Conservation (phyloP, 2,113 vertebrate genomes). For the Panthera tigris region DNA sequence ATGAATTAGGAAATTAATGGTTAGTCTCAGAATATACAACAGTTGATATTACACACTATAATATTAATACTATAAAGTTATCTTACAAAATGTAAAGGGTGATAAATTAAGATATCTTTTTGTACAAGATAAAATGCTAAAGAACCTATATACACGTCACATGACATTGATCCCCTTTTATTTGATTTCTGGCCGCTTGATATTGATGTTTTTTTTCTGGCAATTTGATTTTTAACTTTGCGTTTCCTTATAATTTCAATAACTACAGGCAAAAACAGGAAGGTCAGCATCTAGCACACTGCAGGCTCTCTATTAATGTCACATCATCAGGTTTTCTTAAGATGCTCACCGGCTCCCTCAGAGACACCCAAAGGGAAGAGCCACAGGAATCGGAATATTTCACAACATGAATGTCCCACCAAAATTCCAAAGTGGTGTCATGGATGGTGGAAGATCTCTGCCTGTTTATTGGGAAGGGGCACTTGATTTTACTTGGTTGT, state of each 20-base stretch:
- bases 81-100: not conserved
- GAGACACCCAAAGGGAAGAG: not conserved
- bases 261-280: not conserved
- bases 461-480: not conserved
- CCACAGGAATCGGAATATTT: accelerated
- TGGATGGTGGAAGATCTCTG: accelerated
- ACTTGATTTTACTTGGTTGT: not conserved
- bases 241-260: not conserved
- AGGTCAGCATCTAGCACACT: not conserved
- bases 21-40: not conserved
- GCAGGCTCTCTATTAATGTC: not conserved
- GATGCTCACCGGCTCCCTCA: not conserved
- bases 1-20: not conserved
- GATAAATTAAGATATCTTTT: not conserved
- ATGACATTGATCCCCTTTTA: not conserved
- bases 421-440: accelerated
- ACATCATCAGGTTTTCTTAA: not conserved
- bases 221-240: not conserved
- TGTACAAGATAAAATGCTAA: not conserved
- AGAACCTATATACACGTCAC: accelerated
- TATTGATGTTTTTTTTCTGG: not conserved
- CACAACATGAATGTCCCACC: accelerated
- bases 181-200: not conserved
- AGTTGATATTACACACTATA: not conserved
- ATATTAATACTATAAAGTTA: not conserved